Base-by-base conservation (phyloP, 2,888 invertebrate genomes). In the Nymphalis urticae region DNA sequence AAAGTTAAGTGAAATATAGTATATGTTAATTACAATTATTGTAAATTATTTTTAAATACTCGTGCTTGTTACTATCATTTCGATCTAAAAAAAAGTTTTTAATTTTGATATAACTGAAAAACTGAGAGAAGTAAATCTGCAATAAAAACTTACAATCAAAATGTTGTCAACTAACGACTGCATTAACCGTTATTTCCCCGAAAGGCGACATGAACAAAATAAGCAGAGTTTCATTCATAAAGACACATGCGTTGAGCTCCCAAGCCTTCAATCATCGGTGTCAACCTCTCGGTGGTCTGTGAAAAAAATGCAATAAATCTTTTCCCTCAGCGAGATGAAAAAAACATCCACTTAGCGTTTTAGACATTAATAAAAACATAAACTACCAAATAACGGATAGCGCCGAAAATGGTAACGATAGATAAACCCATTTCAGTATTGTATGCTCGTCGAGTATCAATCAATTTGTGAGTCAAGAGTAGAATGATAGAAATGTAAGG, bases 221-320 rank as follows among this genome's bases (percentile, higher is more conserved):
- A 68, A 68, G 65, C 62, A 67, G 72, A 69, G 68, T 68, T 70
- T 66, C 75, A 75, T 80, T 79, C 78, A 80, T 78, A 75, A 80
- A 79, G 77, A 80, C 71, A 82, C 79, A 80, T 78, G 75, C 69
- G 64, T 71, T 73, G 65, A 76, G 54, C 76, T 77, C 68, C 71
- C 76, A 80, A 69, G 79, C 77, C 77, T 79, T 80, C 79, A 80
- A 83, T 82, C 83, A 82, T 73, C 74, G 67, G 76, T 76, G 78
- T 79, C 80, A 74, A 70, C 70, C 70, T 75, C 69, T 73, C 78
- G 85, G 84, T 85, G 85, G 84, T 83, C 84, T 78, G 68, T 72
- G 75, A 81, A 82, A 83, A 85, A 82, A 81, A 82, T 63, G 73
- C 74, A 76, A 78, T 80, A 80, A 80, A 81, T 80, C 78, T 77